Conservation (phyloP, 2,888 invertebrate species). For the Ecliptopera silaceata region DNA sequence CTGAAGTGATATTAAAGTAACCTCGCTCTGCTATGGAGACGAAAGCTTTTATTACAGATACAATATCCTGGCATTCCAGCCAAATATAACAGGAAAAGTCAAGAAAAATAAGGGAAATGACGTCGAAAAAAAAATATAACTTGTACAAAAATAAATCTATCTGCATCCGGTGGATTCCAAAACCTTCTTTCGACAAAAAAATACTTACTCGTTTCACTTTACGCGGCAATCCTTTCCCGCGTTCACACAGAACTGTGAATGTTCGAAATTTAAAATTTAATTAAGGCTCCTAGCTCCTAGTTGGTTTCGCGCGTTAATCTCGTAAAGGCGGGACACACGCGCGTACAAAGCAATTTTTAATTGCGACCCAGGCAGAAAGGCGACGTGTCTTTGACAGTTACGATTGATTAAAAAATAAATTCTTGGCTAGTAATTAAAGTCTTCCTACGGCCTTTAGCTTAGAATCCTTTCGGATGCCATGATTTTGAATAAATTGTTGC, state of each 20-base stretch:
- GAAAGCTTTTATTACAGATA: neutral
- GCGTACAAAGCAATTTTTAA: conserved; percentile 76
- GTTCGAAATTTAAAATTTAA: conserved; percentile 57
- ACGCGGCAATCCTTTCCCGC: conserved; percentile 50
- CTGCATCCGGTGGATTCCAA: conserved; percentile 1
- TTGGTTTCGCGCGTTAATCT: conserved; percentile 66
- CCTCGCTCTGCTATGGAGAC: neutral
- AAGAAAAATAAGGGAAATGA: neutral
- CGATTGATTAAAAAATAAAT: conserved; percentile 65
- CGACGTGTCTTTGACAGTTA: conserved; percentile 67
- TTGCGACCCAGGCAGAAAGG: conserved; percentile 59
- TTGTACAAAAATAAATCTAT: neutral
- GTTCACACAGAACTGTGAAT: conserved; percentile 26
- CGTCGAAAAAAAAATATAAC: neutral
- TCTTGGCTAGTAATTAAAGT: conserved; percentile 12
- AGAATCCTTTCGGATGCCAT: neutral
- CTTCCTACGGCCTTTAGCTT: neutral
- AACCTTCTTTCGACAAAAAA: conserved; percentile 12
- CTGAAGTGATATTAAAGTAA: neutral
- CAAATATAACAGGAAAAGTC: neutral
- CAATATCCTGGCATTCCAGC: neutral
- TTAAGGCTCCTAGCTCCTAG: conserved; percentile 47
- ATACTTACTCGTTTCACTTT: conserved; percentile 29
- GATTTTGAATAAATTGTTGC: neutral
- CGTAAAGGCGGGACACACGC: conserved; percentile 66